Percentiles rank a stretch among this genome's conserved stretches.
These are phyloP conservation scores for Nipponia nippon DNA, from an alignment of 2,113 vertebrate species.

Conservation along the genomic window DNA sequence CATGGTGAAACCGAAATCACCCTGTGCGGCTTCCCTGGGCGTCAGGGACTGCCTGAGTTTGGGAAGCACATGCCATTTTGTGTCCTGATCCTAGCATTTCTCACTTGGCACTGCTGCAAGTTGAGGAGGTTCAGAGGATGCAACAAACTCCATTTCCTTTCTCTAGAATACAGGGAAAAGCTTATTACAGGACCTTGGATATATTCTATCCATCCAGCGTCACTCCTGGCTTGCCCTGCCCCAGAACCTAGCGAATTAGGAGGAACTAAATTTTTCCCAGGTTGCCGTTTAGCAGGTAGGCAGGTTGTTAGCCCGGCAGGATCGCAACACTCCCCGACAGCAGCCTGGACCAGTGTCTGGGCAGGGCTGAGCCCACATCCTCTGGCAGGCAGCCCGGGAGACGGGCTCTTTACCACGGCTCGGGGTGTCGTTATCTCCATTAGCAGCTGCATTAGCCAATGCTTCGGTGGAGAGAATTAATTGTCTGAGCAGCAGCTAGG, in stretches of 20 bases:
- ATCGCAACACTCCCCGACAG: rapidly evolving
- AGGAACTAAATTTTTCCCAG: background rate
- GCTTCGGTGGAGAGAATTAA: slow-evolving; percentile 45
- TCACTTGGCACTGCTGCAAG: background rate
- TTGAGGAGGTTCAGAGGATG: background rate
- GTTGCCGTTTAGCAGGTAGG: rapidly evolving
- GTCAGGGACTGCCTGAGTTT: background rate
- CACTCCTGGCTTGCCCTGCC: background rate
- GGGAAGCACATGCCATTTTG: background rate
- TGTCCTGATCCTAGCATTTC: background rate
- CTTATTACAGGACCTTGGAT: background rate
- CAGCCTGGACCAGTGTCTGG: background rate
- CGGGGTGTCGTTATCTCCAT: background rate
- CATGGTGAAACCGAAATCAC: background rate
- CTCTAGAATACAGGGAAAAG: background rate
- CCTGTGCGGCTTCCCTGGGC: background rate
- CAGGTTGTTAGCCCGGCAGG: background rate
- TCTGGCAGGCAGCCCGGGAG: background rate
- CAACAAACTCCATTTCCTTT: background rate
- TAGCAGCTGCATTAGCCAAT: background rate
- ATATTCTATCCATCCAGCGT: background rate
- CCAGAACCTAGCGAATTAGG: rapidly evolving
- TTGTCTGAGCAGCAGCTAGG: slow-evolving; percentile 54
- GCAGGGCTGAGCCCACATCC: background rate
- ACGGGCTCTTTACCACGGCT: background rate